A percentile compares a stretch with the other conserved stretches of the same genome.
phyloP scores from a whole-genome alignment of 2,888 invertebrate species.

The Drosophila kuntzei region DNA sequence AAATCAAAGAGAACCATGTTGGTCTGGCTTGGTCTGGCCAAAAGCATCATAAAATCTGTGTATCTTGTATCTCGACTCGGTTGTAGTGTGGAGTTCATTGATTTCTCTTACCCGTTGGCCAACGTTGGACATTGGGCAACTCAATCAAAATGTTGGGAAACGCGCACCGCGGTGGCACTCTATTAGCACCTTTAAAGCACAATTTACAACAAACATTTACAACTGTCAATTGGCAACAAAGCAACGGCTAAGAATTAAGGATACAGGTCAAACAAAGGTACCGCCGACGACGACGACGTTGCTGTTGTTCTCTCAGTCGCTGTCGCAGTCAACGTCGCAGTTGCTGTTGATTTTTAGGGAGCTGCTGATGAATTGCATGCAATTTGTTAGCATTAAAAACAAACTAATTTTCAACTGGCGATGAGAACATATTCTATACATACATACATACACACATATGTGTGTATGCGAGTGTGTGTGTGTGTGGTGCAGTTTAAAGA shows the following conservation, averaged over 20 bases:
- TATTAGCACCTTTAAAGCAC: conserved; percentile 83
- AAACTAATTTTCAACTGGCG: conserved; percentile 69
- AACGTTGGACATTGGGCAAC: conserved; percentile 43
- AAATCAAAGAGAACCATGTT: conserved; percentile 68
- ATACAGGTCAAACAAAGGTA: conserved; percentile 74
- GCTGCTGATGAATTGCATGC: conserved; percentile 73
- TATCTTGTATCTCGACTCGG: conserved; percentile 28
- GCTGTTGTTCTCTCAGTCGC: conserved; percentile 11
- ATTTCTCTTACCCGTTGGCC: conserved; percentile 62
- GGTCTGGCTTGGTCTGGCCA: conserved; percentile 40
- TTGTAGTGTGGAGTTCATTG: conserved; percentile 71
- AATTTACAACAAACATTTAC: conserved; percentile 82
- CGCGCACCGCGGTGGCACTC: conserved; percentile 81
- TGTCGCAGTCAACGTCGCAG: not conserved
- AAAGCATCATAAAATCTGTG: conserved; percentile 72
- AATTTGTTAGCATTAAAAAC: conserved; percentile 77
- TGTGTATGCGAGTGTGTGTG: conserved; percentile 19
- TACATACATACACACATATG: conserved; percentile 22
- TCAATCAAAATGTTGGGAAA: conserved; percentile 70
- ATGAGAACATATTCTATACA: conserved; percentile 61
- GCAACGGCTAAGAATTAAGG: conserved; percentile 67
- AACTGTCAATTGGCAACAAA: conserved; percentile 83
- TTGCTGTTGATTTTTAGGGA: conserved; percentile 46
- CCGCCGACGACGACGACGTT: conserved; percentile 47
- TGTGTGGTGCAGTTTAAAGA: conserved; percentile 68